Percentiles rank a stretch among this genome's conserved stretches.
These are phyloP conservation scores for Enteromius unitaeniatus DNA, from an alignment of 2,797 vertebrate genomes.

Conservation along the genomic window DNA sequence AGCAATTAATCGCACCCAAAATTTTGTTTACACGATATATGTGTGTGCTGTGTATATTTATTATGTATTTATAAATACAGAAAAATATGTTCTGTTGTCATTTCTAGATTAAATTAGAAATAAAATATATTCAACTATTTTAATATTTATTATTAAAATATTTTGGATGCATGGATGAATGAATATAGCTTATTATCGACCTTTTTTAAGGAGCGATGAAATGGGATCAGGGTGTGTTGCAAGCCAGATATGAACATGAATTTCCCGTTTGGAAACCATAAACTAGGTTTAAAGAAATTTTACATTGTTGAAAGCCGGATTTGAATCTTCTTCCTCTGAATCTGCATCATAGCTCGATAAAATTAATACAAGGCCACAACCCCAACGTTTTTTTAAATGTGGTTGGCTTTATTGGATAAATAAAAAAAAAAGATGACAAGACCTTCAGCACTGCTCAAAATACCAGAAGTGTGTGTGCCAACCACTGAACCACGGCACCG, in stretches of 20 bases:
- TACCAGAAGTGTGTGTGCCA: neutral
- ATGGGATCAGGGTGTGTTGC: too few relatives aligned
- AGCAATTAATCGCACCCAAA: too few relatives aligned
- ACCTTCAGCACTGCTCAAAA: constrained; percentile 7
- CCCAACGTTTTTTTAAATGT: neutral
- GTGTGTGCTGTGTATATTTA: too few relatives aligned
- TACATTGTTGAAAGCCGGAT: neutral
- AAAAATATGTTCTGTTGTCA: too few relatives aligned
- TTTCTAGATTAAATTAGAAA: too few relatives aligned
- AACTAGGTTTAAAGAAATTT: neutral
- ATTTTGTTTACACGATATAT: too few relatives aligned
- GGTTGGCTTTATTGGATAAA: neutral
- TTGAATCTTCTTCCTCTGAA: neutral
- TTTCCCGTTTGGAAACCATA: neutral
- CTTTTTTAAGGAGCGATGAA: neutral
- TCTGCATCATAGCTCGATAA: neutral
- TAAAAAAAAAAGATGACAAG: neutral
- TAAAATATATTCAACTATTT: too few relatives aligned
- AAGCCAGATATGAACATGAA: neutral
- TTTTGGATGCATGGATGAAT: too few relatives aligned
- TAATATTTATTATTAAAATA: too few relatives aligned
- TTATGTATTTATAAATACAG: too few relatives aligned
- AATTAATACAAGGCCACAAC: neutral
- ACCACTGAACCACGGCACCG: neutral
- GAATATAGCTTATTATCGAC: neutral